Evolutionary conservation across 1,140 invertebrate genomes (phyloP), one percentile per base, ranked within the genome.

Genomic region (Monochamus saltuarius): DNA sequence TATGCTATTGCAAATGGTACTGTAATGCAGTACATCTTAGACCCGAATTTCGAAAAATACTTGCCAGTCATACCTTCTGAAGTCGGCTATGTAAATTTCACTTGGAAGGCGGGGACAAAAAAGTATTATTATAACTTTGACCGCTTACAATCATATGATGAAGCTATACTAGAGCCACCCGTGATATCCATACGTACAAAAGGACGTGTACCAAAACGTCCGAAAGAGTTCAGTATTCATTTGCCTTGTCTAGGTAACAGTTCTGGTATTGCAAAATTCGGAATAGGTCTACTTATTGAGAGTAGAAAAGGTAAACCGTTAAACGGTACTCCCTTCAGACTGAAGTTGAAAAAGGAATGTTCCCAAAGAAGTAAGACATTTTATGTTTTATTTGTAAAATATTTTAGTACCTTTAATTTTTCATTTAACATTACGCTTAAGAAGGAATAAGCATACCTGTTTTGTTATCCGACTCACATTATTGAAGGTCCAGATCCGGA

Each of bases 261-360:
- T 72, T 92, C 90, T 61, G 94, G 94, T 13, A 87, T 94, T 56
- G 94, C 92, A 2, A 87, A 88, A 52, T 93, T 98, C 77, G 87
- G 87, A 62, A 90, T 98, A 71, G 91, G 92, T 29, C 81, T 98
- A 49, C 84, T 90, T 61, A 93, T 98, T 62, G 86, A 92, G 78
- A 89, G 82, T 74, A 83, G 84, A 72, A 87, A 85, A 78, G 88
- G 85, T 65, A 81, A 85, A 72, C 86, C 89, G 46, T 78, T 97
- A 56, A 87, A 90, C 71, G 94, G 93, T 68, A 97, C 93, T 69
- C 94, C 95, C 55, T 82, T 98, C 61, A 85, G 89, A 73, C 83
- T 98, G 63, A 89, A 87, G 74, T 84, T 97, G 69, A 87, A 91
- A 78, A 97, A 98, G 86, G 90, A 96, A 84, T 98, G 95, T 83